Evolutionary conservation across 2,888 invertebrate genomes (phyloP), one percentile per base, ranked within the genome.

Genomic region (Drosophila mayaguana): DNA sequence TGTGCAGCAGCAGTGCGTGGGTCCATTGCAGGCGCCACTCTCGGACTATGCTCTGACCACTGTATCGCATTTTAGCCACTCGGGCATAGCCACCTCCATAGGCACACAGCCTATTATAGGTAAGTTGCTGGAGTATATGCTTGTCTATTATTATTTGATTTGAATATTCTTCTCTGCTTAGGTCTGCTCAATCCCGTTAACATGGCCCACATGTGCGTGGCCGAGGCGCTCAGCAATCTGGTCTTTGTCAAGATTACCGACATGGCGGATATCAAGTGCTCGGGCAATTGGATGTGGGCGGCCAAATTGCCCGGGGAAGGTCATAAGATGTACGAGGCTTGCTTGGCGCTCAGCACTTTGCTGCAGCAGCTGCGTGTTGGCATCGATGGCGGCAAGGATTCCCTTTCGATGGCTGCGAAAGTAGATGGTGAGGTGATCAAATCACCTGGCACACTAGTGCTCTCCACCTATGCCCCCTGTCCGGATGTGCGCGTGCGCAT

Each of bases 281-380:
- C 98, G 45, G 99, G 98, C n/a, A 99, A 99, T 93, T 99, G 99
- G 99, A 99, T 99, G 99, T 99, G 99, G 99, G 96, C 98, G 0
- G 99, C 99, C 14, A 99, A 99, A 93, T 94, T 98, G 20, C 96
- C 97, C 0, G 97, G 97, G 0, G 99, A 98, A 92, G 99, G 99
- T 2, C 97, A 97, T 2, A 95, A 96, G 18, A 94, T 99, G 32
- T 96, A 96, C 74, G 96, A 96, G 72, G 98, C 99, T 0, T 99
- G 99, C 90, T 93, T 94, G 43, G 97, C 98, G 18, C 96, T 99
- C 95, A 98, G 98, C 91, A 93, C 94, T 4, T 94, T 98, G 3
- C 97, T 99, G 97, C 93, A 94, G 8, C 92, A 94, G 80, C 93
- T 99, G 2, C 98, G 94, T 11, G 95, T 98, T 25, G 99, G 98